A percentile compares a stretch with the other conserved stretches of the same genome.
Conservation (phyloP, 64 coral and sea anemone species). For the Montipora sp. region DNA sequence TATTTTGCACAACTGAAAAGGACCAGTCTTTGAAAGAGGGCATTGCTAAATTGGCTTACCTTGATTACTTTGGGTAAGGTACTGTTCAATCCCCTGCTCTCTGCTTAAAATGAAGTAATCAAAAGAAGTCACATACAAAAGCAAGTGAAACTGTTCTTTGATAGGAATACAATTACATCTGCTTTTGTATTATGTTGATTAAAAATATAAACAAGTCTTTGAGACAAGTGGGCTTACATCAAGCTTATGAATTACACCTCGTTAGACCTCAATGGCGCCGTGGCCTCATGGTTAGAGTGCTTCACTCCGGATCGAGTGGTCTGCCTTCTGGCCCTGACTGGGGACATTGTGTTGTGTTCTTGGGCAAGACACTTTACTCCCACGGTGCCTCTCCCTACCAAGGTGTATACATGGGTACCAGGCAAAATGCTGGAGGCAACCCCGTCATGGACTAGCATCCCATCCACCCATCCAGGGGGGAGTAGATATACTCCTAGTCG, state of each 20-base stretch:
- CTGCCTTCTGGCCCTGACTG: no score
- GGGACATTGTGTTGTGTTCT: no score
- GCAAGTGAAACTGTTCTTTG: background rate
- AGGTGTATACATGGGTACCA: no score
- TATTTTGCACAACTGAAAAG: background rate
- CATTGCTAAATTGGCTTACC: slow-evolving; percentile 6
- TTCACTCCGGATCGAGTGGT: no score
- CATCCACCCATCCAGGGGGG: no score
- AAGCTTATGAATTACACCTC: background rate
- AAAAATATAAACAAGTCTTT: background rate
- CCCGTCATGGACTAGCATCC: no score
- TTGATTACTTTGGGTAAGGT: background rate
- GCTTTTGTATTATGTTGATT: background rate
- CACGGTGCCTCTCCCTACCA: no score
- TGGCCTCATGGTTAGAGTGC: no score
- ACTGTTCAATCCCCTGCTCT: background rate
- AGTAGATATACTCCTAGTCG: no score
- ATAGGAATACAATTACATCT: background rate
- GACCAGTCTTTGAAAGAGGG: background rate
- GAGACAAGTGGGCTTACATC: background rate
- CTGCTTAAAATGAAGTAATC: background rate
- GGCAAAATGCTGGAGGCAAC: no score
- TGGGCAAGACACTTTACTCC: no score
- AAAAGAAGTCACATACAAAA: background rate
- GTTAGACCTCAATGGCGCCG: background rate